These are phyloP conservation scores for Drosophila pandora DNA, from an alignment of 1,140 invertebrate genomes.

Conservation along the genomic window DNA sequence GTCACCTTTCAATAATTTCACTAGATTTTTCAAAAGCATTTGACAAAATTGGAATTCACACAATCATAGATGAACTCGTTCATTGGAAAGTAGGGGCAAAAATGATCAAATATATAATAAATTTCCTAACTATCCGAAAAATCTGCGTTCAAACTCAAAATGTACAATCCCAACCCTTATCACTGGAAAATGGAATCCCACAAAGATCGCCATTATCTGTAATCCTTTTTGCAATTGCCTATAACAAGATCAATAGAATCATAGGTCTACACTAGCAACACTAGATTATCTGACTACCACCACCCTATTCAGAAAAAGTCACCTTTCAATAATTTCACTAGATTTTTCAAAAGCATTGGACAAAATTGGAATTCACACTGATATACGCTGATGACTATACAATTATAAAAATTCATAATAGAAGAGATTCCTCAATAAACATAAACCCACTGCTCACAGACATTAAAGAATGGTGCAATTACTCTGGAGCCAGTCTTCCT, in stretches of 20 bases:
- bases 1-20: neutral
- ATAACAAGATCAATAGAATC: conserved; percentile 1
- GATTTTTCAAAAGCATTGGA: too few relatives aligned
- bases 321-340: too few relatives aligned
- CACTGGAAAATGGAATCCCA: neutral
- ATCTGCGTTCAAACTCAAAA: neutral
- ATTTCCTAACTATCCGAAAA: neutral
- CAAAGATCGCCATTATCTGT: too few relatives aligned
- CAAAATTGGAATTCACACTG: too few relatives aligned
- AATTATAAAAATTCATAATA: conserved; percentile 9
- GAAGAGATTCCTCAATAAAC: neutral
- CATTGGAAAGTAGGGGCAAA: neutral
- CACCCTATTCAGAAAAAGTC: too few relatives aligned
- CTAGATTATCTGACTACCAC: too few relatives aligned
- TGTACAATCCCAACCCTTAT: neutral
- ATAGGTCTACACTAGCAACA: conserved; percentile 1
- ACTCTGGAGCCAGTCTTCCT: neutral
- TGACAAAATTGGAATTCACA: conserved; percentile 9
- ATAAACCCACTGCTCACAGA: neutral
- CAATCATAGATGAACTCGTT: neutral
- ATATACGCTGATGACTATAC: conserved; percentile 14
- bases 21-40: conserved; percentile 6
- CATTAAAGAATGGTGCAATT: neutral
- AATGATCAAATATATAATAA: neutral
- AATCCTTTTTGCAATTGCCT: too few relatives aligned